These are phyloP conservation scores for Caenorhabditis sp. DNA, from an alignment of 2,888 invertebrate genomes.

Conservation along the genomic window DNA sequence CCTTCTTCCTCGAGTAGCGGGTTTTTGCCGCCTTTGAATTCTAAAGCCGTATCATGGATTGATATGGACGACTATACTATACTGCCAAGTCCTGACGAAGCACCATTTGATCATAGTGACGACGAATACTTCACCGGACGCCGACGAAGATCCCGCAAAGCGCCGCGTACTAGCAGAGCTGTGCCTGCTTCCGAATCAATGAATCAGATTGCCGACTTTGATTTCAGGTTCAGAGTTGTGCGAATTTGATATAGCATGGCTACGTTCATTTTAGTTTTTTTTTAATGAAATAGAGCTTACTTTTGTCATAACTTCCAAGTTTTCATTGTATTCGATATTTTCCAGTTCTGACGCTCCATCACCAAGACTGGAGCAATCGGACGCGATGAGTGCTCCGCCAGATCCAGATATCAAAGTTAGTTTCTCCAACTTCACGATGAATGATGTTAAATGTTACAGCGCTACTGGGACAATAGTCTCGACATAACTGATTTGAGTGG, in stretches of 20 bases:
- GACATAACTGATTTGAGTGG: slow-evolving; percentile 68
- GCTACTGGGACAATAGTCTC: slow-evolving; percentile 70
- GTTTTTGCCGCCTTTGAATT: slow-evolving; percentile 61
- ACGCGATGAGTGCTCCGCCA: slow-evolving; percentile 54
- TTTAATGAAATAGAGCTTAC: no score
- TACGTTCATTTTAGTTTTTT: slow-evolving; percentile 53
- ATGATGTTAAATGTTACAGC: no score
- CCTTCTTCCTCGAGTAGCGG: slow-evolving; percentile 63
- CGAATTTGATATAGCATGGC: not conserved
- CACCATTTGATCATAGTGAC: slow-evolving; percentile 66
- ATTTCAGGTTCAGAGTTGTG: slow-evolving; percentile 61
- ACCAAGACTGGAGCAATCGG: slow-evolving; percentile 62
- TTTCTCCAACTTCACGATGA: not conserved
- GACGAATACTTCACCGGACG: slow-evolving; percentile 53
- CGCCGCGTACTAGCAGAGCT: slow-evolving; percentile 30
- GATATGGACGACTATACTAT: slow-evolving; percentile 71
- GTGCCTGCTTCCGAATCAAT: slow-evolving; percentile 61
- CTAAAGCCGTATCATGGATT: slow-evolving; percentile 70
- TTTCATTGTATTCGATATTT: not conserved
- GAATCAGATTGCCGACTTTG: slow-evolving; percentile 63
- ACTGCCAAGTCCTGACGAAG: slow-evolving; percentile 68
- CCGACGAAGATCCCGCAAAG: slow-evolving; percentile 35
- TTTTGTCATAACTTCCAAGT: no score
- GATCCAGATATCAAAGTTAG: slow-evolving; percentile 63
- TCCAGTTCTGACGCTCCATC: slow-evolving; percentile 71